Evolutionary conservation across 2,113 vertebrate genomes (phyloP).

Genomic region (Lagopus muta): DNA sequence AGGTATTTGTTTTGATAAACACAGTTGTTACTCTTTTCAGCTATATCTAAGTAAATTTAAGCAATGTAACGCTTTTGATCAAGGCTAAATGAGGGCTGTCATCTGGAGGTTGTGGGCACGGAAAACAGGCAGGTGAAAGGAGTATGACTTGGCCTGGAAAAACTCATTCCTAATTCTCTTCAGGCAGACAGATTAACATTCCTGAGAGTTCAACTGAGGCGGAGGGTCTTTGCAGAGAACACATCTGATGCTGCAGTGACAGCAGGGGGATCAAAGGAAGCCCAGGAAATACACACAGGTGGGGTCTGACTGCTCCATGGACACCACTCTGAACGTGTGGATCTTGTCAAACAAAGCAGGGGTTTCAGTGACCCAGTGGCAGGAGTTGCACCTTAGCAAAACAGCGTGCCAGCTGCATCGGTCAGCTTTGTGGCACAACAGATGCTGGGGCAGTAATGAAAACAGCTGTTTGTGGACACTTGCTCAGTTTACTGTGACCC

Average conservation of each 20-base stretch:
- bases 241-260: constrained; percentile 1
- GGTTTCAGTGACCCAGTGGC: background rate
- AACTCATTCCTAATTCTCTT: constrained; percentile 6
- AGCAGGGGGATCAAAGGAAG: background rate
- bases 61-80: background rate
- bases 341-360: background rate
- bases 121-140: constrained; percentile 7
- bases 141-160: constrained; percentile 33
- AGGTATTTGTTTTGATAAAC: background rate
- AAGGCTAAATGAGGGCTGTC: background rate
- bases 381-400: background rate
- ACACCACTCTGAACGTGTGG: background rate
- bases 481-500: background rate
- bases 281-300: background rate
- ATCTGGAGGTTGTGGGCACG: constrained; percentile 8
- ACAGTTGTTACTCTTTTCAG: background rate
- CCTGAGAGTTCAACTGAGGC: constrained; percentile 42
- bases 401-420: background rate
- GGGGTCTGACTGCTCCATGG: background rate
- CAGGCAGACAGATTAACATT: constrained; percentile 64
- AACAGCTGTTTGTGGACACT: background rate
- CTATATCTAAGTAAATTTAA: background rate
- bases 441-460: background rate
- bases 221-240: background rate
- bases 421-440: background rate